A percentile compares a stretch with the other conserved stretches of the same genome.
phyloP scores from a whole-genome alignment of 2,888 invertebrate genomes.

The Atrina japonica region DNA sequence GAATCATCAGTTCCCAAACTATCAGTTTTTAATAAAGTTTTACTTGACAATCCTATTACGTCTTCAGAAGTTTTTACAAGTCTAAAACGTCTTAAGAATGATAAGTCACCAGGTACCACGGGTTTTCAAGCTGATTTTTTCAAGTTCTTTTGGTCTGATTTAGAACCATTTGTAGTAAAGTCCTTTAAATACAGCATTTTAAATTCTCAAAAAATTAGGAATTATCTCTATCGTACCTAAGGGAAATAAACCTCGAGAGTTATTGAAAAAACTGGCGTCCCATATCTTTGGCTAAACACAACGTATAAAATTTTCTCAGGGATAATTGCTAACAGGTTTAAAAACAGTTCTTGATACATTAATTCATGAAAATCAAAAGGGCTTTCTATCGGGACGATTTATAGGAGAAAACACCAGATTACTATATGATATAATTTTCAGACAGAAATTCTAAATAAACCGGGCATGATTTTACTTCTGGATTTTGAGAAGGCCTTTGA shows the following conservation, averaged over 20 bases:
- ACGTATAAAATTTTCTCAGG: constrained; percentile 7
- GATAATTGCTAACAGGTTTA: constrained; percentile 3
- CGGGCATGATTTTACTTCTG: neutral
- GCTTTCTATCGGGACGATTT: neutral
- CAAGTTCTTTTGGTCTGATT: constrained; percentile 16
- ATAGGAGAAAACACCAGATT: constrained; percentile 6
- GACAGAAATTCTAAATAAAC: constrained; percentile 8
- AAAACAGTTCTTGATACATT: neutral
- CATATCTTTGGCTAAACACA: constrained; percentile 21
- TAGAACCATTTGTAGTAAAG: constrained; percentile 2
- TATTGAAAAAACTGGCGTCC: constrained; percentile 31
- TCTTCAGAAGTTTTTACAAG: neutral
- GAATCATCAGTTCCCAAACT: neutral
- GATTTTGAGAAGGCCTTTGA: constrained; percentile 17
- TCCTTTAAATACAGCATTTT: constrained; percentile 14
- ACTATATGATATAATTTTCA: constrained; percentile 8
- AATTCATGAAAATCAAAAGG: constrained; percentile 1
- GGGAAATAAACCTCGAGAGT: constrained; percentile 16
- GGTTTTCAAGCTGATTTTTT: constrained; percentile 24
- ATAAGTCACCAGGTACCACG: constrained; percentile 19
- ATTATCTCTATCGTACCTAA: constrained; percentile 24
- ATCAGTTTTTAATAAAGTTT: neutral
- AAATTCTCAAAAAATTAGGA: constrained; percentile 1
- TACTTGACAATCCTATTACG: neutral
- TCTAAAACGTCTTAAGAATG: constrained; percentile 10